phyloP scores from a whole-genome alignment of 2,113 vertebrate species.

The Cyphomyrus discorhynchus region DNA sequence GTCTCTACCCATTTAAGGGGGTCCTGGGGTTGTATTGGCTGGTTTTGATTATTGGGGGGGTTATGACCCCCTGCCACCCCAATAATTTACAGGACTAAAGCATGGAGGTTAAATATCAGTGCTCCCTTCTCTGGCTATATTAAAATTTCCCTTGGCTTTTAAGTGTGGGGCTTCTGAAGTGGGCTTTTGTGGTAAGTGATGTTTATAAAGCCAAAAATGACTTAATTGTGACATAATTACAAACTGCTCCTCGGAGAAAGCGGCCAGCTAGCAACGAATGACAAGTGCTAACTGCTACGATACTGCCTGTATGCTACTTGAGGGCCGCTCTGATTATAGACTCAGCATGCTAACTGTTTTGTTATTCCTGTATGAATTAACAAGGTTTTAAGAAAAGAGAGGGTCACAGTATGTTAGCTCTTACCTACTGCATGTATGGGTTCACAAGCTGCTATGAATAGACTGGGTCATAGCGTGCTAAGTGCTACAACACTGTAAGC shows the following conservation, averaged over 20 bases:
- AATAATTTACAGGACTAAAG: background rate
- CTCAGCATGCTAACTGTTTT: background rate
- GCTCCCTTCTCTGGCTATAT: background rate
- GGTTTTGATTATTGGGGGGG: background rate
- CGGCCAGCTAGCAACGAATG: background rate
- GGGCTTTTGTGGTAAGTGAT: background rate
- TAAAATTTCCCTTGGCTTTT: background rate
- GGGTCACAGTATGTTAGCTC: background rate
- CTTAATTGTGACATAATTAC: background rate
- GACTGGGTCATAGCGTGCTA: background rate
- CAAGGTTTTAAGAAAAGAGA: background rate
- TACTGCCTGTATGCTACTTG: background rate
- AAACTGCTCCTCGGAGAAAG: background rate
- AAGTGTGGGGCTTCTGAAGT: background rate
- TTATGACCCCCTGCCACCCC: background rate
- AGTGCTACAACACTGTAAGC: background rate
- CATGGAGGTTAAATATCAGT: background rate
- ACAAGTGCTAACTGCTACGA: background rate
- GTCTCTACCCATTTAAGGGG: background rate
- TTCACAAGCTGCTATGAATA: background rate
- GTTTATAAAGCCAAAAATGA: background rate
- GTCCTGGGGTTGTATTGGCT: background rate
- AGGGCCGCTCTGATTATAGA: background rate
- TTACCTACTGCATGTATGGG: background rate
- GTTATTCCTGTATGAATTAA: background rate